A percentile compares a stretch with the other conserved stretches of the same genome.
Evolutionary conservation across 2,113 vertebrate species (phyloP).

Genomic region (Psephotus haematonotus): DNA sequence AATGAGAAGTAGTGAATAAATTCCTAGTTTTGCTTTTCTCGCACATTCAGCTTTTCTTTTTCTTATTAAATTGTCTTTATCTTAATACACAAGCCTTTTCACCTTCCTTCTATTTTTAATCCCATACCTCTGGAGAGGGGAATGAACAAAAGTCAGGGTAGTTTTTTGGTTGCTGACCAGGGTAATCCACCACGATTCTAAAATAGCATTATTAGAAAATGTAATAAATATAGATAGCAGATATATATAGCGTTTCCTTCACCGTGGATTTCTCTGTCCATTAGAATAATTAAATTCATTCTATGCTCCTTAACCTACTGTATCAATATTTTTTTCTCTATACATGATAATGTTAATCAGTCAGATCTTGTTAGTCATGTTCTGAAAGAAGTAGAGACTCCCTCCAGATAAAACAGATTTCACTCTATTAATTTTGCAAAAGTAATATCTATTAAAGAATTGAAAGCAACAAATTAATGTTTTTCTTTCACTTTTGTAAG

Average conservation of each 20-base stretch:
- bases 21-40: not conserved
- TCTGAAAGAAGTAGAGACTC: not conserved
- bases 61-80: not conserved
- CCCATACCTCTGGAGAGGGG: not conserved
- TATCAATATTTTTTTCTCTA: not conserved
- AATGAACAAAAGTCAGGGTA: not conserved
- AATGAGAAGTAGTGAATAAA: not conserved
- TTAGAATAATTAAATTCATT: not conserved
- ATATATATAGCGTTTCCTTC: not conserved
- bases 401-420: not conserved
- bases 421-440: not conserved
- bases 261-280: not conserved
- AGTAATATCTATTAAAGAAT: not conserved
- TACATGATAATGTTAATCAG: not conserved
- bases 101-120: not conserved
- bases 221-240: not conserved
- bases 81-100: not conserved
- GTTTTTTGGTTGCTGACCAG: not conserved
- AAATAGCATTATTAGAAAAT: not conserved
- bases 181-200: not conserved
- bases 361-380: not conserved
- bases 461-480: not conserved
- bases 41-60: not conserved
- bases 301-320: not conserved
- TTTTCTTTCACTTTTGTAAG: not conserved